A percentile compares a stretch with the other conserved stretches of the same genome.
Conservation (phyloP, 2,888 invertebrate species). For the Coecobrya sp. region DNA sequence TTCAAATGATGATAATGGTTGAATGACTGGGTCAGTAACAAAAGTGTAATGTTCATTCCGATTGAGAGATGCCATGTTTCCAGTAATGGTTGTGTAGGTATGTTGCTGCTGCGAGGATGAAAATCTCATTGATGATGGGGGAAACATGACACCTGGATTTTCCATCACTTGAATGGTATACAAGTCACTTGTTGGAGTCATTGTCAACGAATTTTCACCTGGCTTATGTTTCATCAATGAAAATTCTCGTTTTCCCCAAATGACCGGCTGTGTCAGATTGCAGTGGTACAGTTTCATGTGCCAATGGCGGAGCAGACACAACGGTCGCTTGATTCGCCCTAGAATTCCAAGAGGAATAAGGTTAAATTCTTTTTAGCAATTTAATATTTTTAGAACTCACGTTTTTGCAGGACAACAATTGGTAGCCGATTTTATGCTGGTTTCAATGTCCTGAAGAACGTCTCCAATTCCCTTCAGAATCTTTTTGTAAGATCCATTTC, state of each 20-base stretch:
- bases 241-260: background rate
- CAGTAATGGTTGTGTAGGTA: background rate
- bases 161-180: conserved; percentile 42
- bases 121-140: background rate
- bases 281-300: background rate
- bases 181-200: background rate
- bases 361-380: too few relatives aligned
- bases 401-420: background rate
- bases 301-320: too few relatives aligned
- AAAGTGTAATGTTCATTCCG: background rate
- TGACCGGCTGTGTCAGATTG: background rate
- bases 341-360: background rate
- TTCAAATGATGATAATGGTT: background rate
- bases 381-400: too few relatives aligned
- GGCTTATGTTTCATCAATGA: background rate
- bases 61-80: background rate
- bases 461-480: conserved; percentile 21
- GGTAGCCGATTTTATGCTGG: background rate
- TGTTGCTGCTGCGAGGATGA: background rate
- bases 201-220: conserved; percentile 32
- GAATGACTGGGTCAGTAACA: background rate
- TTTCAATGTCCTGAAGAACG: conserved; percentile 48
- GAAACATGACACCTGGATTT: conserved; percentile 5
- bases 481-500: background rate
- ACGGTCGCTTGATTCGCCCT: background rate